Evolutionary conservation across 2,888 invertebrate species (phyloP), one percentile per base, ranked within the genome.

Genomic region (Lasioglossum calceatum): DNA sequence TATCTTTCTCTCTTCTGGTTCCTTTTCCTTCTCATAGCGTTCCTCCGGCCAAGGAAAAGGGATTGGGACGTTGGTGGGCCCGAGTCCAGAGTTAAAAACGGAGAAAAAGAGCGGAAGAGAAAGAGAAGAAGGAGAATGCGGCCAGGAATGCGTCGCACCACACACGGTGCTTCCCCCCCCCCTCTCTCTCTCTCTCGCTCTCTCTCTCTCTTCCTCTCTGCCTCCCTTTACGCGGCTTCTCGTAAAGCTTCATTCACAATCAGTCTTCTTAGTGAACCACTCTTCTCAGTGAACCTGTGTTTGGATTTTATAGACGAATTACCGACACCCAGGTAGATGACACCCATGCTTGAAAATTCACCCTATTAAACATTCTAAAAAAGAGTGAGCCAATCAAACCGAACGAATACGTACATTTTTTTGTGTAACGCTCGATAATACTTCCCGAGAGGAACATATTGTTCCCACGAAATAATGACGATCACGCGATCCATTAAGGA

Each of bases 131-230:
- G 85, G 82, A 84, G 88, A 89, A 87, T 87, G 88, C 83, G 88
- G 82, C 84, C 88, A 88, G 91, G 89, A 91, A 91, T 91, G 91
- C 91, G 88, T 88, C 88, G 87, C 91, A 91, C 91, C 91, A 90
- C 91, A 91, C 91, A 91, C 91, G 73, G 91, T 88, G 91, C 71
- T 84, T 86, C 81, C 73, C 87, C 79, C 32, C 32, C 32, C 32
- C 1, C 32, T 32, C 32, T 74, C 87, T 75, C 81, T 27, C 61
- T 27, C 3, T 27, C 27, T 61, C 61, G 4, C 32, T 32, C 32
- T 19, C 2, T 36, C 19, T 36, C 23, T 7, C 36, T 67, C 32
- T 67, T 14, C n/a, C 39, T 73, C 47, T 47, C 67, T 67, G 23
- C 10, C 67, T 19, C 19, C 67, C 19, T 36, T 36, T 27, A 14